Base-by-base conservation (phyloP, 2,888 invertebrate genomes). In the Uropetala carovei region DNA sequence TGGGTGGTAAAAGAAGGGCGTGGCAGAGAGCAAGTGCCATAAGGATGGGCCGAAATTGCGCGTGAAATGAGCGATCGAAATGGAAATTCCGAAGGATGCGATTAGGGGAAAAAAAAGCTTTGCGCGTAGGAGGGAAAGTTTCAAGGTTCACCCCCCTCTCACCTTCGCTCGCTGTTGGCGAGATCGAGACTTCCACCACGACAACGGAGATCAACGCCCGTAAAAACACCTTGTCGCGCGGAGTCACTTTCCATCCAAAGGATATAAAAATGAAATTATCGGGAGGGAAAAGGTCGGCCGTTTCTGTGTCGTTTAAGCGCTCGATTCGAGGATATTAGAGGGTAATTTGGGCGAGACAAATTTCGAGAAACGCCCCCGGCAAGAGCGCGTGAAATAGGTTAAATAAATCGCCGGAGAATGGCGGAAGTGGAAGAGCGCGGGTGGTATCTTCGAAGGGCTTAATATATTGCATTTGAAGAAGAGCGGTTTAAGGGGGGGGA, bases 51-150 rank as follows among this genome's bases (percentile, higher is more conserved):
- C 64, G 64, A 64, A 89, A 30, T 64, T 64, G 86, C 59, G 86
- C 89, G 30, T 64, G 64, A 56, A 89, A 89, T 64, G 89, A 64
- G 43, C 89, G 60, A 89, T 86, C 13, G 60, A 30, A 89, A 89
- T 68, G 43, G 64, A 86, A 60, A 60, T 60, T 86, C 59, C 9
- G 60, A 59, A 60, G 89, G 60, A 8, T 64, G 22, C 89, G 60
- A 89, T 89, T 89, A 89, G 43, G 89, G 89, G 43, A 89, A 89
- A 89, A 64, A 64, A 89, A 43, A 30, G 60, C 86, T 11, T 59
- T 4, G 86, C 60, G 14, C 8, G 14, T n/a, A 30, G 83, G 27
- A 56, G 27, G 56, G 83, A 18, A 18, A 68, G 22, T 27, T 27
- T 11, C 75, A 27, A 75, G 75, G 75, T 22, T 18, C 13, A 0